phyloP scores from a whole-genome alignment of 2,113 vertebrate genomes.

The Nipponia nippon region DNA sequence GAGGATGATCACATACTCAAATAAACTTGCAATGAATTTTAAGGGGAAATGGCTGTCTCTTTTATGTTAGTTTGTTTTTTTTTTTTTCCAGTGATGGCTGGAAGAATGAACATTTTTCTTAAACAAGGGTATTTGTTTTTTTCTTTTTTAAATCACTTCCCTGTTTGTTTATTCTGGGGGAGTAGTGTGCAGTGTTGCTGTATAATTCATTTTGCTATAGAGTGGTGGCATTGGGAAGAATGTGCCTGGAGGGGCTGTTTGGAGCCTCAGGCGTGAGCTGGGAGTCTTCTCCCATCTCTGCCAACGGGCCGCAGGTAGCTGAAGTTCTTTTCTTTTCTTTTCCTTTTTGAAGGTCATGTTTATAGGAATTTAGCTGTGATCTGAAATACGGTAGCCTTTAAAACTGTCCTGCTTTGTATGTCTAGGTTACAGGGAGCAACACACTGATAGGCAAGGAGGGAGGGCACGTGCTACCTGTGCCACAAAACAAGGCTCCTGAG shows the following conservation, averaged over 20 bases:
- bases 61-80: not conserved
- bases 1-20: not conserved
- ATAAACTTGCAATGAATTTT: slow-evolving; percentile 50
- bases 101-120: slow-evolving; percentile 5
- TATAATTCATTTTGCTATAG: not conserved
- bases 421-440: not conserved
- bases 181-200: not conserved
- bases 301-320: not conserved
- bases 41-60: not conserved
- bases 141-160: not conserved
- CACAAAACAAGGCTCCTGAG: not conserved
- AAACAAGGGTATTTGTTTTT: not conserved
- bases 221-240: not conserved
- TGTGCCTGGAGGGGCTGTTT: not conserved
- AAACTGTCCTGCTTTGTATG: not conserved
- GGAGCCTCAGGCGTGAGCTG: not conserved
- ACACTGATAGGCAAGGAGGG: not conserved
- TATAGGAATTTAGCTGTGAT: not conserved
- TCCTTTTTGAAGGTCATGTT: not conserved
- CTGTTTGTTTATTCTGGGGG: not conserved
- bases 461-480: not conserved
- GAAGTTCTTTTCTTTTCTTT: not conserved
- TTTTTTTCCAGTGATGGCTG: not conserved
- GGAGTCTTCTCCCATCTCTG: not conserved
- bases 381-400: not conserved